A percentile compares a stretch with the other conserved stretches of the same genome.
These are phyloP conservation scores for Ataeniobius toweri DNA, from an alignment of 2,797 vertebrate genomes.

Conservation along the genomic window DNA sequence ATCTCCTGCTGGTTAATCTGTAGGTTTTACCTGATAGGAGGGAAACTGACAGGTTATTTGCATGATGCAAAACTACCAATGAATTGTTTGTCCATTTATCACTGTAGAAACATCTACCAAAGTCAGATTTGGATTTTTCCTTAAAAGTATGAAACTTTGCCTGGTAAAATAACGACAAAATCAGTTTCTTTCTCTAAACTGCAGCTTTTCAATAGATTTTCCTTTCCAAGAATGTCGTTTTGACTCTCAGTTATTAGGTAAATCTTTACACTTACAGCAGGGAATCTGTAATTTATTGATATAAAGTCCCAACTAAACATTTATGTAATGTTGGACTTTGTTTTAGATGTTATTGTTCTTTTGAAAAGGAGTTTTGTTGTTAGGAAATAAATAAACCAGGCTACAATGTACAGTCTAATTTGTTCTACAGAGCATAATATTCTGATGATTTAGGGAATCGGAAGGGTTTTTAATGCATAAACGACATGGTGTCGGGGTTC, in stretches of 20 bases:
- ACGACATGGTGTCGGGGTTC: too few species aligned
- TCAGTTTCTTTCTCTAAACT: too few species aligned
- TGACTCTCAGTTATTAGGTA: background rate
- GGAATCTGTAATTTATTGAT: background rate
- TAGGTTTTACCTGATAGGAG: background rate
- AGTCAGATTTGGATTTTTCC: too few species aligned
- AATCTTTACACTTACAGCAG: background rate
- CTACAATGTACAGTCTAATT: background rate
- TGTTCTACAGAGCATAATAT: background rate
- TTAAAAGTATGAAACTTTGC: background rate
- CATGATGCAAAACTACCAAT: background rate
- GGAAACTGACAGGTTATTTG: constrained; percentile 1
- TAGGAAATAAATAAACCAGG: background rate
- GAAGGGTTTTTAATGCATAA: background rate
- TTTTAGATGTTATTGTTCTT: too few species aligned
- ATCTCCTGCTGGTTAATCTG: background rate
- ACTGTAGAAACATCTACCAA: background rate
- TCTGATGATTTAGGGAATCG: background rate
- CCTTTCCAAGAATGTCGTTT: too few species aligned
- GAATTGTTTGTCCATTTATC: background rate
- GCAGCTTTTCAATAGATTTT: background rate
- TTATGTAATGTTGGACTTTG: too few species aligned
- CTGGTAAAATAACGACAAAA: background rate
- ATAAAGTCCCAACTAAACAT: background rate
- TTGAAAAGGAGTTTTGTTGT: too few species aligned